Evolutionary conservation across 2,113 vertebrate species (phyloP).

Genomic region (Pan troglodytes): NHGRI_mPanTro3-v2.1_pri NC_072407.2:119318501-119319000

Average conservation of each 20-base stretch:
- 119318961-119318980: background rate
- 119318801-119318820: background rate
- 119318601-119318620: background rate
- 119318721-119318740: background rate
- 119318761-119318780: background rate
- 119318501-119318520: background rate
- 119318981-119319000: background rate
- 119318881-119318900: background rate
- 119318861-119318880: background rate
- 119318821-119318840: background rate
- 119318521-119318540: background rate
- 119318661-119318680: background rate
- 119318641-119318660: background rate
- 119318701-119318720: background rate
- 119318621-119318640: background rate
- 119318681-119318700: background rate
- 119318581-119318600: background rate
- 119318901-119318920: background rate
- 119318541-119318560: background rate
- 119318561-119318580: background rate
- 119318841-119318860: background rate
- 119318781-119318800: background rate
- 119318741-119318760: background rate
- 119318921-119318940: background rate
- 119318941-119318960: background rate